Percentiles rank a stretch among this genome's conserved stretches.
phyloP scores from a whole-genome alignment of 2,888 invertebrate genomes.

The Linnaemya vulpina region DNA sequence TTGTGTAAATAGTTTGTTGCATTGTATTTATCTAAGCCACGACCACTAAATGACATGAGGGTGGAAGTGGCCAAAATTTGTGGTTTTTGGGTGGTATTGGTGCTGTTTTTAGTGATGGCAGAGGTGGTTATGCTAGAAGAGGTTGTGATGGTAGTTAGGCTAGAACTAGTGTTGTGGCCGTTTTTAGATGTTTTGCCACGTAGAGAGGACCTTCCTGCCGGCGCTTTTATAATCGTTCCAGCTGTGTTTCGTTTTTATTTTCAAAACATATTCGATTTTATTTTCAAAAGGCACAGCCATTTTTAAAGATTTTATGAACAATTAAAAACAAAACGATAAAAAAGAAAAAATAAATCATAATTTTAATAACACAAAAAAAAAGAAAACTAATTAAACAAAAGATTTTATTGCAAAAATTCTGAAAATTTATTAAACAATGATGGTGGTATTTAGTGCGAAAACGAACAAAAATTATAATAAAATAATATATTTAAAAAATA shows the following conservation, averaged over 20 bases:
- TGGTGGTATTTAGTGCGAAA: slow-evolving; percentile 72
- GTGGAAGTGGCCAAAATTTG: slow-evolving; percentile 67
- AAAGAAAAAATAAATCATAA: slow-evolving; percentile 71
- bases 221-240: slow-evolving; percentile 82
- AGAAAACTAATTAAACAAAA: slow-evolving; percentile 49
- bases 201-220: slow-evolving; percentile 87
- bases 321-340: slow-evolving; percentile 60
- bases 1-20: slow-evolving; percentile 64
- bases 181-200: slow-evolving; percentile 57
- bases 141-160: slow-evolving; percentile 56
- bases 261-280: too few relatives aligned
- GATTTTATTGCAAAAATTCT: slow-evolving; percentile 41
- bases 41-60: slow-evolving; percentile 29
- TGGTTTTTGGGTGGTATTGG: slow-evolving; percentile 69
- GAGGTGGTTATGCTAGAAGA: slow-evolving; percentile 67
- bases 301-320: slow-evolving; percentile 34
- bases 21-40: slow-evolving; percentile 70
- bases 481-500: slow-evolving; percentile 42
- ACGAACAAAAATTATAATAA: slow-evolving; percentile 38
- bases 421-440: slow-evolving; percentile 57
- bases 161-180: slow-evolving; percentile 82
- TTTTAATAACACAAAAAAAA: slow-evolving; percentile 70
- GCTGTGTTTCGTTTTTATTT: slow-evolving; percentile 78
- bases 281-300: slow-evolving; percentile 56
- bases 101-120: slow-evolving; percentile 60